These are phyloP conservation scores for Zosterops japonicus DNA, from an alignment of 2,113 vertebrate species.

Conservation along the genomic window DNA sequence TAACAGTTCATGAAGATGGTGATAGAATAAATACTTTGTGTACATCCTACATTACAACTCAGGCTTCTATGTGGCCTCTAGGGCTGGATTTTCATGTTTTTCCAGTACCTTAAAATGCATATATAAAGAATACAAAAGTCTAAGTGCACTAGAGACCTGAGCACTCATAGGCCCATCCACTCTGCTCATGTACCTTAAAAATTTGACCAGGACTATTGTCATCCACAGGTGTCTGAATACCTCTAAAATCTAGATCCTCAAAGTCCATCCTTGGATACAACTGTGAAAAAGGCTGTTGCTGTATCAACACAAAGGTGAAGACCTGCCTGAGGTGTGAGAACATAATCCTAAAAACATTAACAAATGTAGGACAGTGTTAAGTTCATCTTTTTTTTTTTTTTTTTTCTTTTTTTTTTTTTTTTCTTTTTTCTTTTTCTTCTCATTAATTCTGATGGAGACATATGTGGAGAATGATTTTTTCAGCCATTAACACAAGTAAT, in stretches of 20 bases:
- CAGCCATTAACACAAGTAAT: not conserved
- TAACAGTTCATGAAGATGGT: no score
- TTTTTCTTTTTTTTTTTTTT: not conserved
- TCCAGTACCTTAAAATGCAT: not conserved
- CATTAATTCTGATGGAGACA: not conserved
- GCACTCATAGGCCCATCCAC: not conserved
- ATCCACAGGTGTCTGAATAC: not conserved
- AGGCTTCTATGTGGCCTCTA: not conserved
- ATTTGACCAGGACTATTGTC: not conserved
- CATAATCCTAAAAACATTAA: not conserved
- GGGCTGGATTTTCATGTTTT: not conserved
- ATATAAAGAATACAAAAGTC: not conserved
- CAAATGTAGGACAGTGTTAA: fast-evolving
- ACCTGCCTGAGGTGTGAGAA: not conserved
- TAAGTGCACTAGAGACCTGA: not conserved
- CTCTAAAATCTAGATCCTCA: not conserved
- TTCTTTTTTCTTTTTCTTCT: not conserved
- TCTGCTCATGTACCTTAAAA: not conserved
- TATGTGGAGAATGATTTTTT: not conserved
- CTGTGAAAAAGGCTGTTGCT: not conserved
- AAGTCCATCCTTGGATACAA: not conserved
- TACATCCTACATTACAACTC: no score
- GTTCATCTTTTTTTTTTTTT: not conserved
- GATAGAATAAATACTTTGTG: no score
- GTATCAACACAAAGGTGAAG: not conserved